These are phyloP conservation scores for Ganaspis sp. DNA, from an alignment of 1,140 invertebrate species.

Conservation along the genomic window DNA sequence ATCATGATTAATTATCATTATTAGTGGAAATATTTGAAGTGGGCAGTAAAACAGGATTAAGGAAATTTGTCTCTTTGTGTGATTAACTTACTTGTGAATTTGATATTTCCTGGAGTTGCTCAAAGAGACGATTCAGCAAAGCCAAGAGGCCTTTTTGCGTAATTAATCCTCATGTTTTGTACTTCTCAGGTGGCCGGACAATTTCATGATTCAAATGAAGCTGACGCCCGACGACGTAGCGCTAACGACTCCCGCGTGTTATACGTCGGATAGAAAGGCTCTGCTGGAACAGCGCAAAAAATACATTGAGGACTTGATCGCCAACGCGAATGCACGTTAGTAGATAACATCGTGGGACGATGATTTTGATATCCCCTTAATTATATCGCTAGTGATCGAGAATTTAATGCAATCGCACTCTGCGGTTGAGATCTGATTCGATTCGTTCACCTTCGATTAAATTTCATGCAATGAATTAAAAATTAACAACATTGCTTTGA, in stretches of 20 bases:
- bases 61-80: background rate
- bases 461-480: conserved; percentile 27
- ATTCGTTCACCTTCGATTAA: conserved; percentile 26
- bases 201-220: conserved; percentile 78
- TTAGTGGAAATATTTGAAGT: too few species aligned
- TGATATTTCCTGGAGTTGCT: background rate
- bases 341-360: conserved; percentile 36
- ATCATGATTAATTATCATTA: too few species aligned
- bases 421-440: conserved; percentile 21
- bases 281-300: conserved; percentile 55
- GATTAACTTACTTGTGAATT: conserved; percentile 19
- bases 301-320: conserved; percentile 59
- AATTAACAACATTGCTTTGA: background rate
- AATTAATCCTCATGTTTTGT: conserved; percentile 45
- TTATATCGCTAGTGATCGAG: conserved; percentile 24
- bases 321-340: conserved; percentile 54
- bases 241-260: conserved; percentile 59
- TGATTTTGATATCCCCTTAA: conserved; percentile 24
- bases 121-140: background rate
- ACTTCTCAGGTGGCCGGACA: conserved; percentile 77
- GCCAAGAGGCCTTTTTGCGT: background rate
- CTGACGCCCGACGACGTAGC: conserved; percentile 74
- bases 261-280: conserved; percentile 54
- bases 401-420: conserved; percentile 16
- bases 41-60: too few species aligned